Evolutionary conservation across 2,113 vertebrate species (phyloP).

Genomic region (Entelurus aequoreus): DNA sequence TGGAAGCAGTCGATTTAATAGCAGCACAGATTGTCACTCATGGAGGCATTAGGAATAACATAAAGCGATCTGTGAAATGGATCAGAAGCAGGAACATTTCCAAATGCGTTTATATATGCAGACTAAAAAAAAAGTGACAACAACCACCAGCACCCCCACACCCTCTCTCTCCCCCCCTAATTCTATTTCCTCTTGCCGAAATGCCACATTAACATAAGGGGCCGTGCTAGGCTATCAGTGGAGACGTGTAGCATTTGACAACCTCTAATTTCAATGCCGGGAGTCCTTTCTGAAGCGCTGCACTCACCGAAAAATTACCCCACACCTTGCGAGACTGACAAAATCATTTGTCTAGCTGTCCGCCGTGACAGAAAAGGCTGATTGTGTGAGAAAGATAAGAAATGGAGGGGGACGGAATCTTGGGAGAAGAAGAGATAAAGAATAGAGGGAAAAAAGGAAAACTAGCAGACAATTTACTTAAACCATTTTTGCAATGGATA

Average conservation of each 20-base stretch:
- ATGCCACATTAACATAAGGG: conserved; percentile 76
- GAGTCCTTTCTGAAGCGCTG: conserved; percentile 48
- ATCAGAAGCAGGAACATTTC: background rate
- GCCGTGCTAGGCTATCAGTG: conserved; percentile 53
- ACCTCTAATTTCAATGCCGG: conserved; percentile 60
- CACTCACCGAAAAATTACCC: conserved; percentile 66
- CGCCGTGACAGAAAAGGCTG: conserved; percentile 37
- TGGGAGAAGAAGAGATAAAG: conserved; percentile 6
- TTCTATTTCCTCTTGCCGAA: conserved; percentile 58
- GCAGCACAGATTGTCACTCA: too few relatives aligned
- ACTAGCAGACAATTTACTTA: conserved; percentile 9
- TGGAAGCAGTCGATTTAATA: background rate
- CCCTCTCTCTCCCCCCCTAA: conserved; percentile 13
- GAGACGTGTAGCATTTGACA: conserved; percentile 64
- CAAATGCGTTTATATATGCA: background rate
- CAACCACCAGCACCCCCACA: conserved; percentile 14
- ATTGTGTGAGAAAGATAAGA: conserved; percentile 16
- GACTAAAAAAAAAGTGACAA: conserved; percentile 22
- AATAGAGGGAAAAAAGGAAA: background rate
- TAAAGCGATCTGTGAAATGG: background rate
- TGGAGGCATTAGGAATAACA: background rate
- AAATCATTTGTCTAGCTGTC: conserved; percentile 67
- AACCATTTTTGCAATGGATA: conserved; percentile 5
- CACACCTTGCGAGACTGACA: conserved; percentile 44
- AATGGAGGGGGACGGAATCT: background rate